Base-by-base conservation (phyloP, 2,797 vertebrate species). In the Rhinichthys osculus region DNA sequence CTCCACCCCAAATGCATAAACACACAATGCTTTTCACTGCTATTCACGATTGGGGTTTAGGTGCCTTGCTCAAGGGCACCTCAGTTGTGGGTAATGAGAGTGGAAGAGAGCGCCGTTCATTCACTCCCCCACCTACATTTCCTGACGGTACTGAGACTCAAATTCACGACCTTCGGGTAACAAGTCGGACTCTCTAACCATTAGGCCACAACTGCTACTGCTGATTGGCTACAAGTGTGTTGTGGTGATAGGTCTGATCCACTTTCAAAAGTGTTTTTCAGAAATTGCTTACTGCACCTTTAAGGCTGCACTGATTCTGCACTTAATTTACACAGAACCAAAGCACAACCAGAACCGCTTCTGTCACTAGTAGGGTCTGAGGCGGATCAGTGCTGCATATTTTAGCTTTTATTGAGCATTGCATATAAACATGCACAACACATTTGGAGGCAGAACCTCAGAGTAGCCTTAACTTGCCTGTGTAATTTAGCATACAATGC, bases 401-500 rank as follows among this genome's bases (percentile, higher is more conserved):
- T 77, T 78, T 16, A 40, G 52, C 33, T n/a, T 54, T 40, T n/a
- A 59, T n/a, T 54, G 5, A 59, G 3, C 50, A 77, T 54, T 40
- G n/a, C 50, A 71, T 54, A 35, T 42, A 27, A 2, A 62, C n/a
- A 27, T 23, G 10, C 16, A 40, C 6, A 72, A 4, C 27, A 64
- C n/a, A 80, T 19, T 19, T 44, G 59, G 1, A 80, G 21, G 74
- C 40, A 74, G 6, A 52, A n/a, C 6, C 23, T 52, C 59, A 52
- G 33, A 52, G 9, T 67, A 42, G 44, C 47, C 35, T 78, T 69
- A 78, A 74, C 42, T 66, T 47, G 23, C 27, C 30, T 19, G 81
- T 76, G 27, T 76, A 74, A 83, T 64, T 67, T 33, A 69, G 74
- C 74, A 54, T 54, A 42, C 42, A 76, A 3, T 30, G 47, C 44